A percentile compares a stretch with the other conserved stretches of the same genome.
phyloP scores from a whole-genome alignment of 1,140 invertebrate genomes.

The Pogonomyrmex californicus region DNA sequence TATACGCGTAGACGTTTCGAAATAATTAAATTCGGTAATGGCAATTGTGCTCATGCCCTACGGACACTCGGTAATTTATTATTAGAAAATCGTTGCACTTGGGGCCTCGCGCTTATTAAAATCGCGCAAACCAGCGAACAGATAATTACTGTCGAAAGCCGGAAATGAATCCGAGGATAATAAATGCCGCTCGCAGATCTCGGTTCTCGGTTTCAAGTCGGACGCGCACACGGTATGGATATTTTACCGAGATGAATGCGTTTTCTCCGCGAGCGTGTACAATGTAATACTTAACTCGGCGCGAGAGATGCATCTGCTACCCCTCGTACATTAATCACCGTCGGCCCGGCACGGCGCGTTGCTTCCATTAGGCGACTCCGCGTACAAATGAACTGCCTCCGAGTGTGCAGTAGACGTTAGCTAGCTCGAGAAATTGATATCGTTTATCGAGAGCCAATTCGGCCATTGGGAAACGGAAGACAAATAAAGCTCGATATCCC shows the following conservation, averaged over 20 bases:
- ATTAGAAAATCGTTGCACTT: not conserved
- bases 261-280: slow-evolving; percentile 23
- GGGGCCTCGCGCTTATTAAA: slow-evolving; percentile 27
- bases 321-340: slow-evolving; percentile 46
- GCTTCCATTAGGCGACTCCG: slow-evolving; percentile 30
- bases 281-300: slow-evolving; percentile 51
- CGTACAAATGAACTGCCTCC: slow-evolving; percentile 45
- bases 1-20: not conserved
- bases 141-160: slow-evolving; percentile 17
- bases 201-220: not conserved
- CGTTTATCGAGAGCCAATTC: slow-evolving; percentile 21
- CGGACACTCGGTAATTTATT: slow-evolving; percentile 5
- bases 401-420: not conserved
- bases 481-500: slow-evolving; percentile 13
- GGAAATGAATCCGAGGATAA: not conserved
- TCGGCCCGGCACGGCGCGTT: not conserved
- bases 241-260: slow-evolving; percentile 39
- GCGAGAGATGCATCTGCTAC: slow-evolving; percentile 41
- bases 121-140: not conserved
- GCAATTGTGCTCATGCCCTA: not conserved
- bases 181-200: not conserved
- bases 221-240: not conserved
- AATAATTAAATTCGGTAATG: slow-evolving; percentile 34
- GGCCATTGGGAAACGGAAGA: not conserved
- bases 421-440: slow-evolving; percentile 41